Percentiles rank a stretch among this genome's conserved stretches.
Conservation (phyloP, 2,113 vertebrate genomes). For the Dolichotis patagonum region DNA sequence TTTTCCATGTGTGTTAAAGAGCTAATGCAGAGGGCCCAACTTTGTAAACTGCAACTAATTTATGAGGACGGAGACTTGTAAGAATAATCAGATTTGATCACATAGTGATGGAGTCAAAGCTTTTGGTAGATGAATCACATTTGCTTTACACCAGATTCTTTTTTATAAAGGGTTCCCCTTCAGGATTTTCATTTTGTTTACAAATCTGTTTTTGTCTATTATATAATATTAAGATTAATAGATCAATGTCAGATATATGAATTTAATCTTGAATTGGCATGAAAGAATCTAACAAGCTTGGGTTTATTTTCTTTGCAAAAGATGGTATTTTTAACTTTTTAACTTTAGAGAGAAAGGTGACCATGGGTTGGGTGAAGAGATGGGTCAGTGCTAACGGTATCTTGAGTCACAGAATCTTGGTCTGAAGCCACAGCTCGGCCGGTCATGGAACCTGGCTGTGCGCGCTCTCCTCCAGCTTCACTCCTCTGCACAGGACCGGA, state of each 20-base stretch:
- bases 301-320: background rate
- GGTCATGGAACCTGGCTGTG: background rate
- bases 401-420: background rate
- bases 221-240: background rate
- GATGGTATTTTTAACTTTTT: background rate
- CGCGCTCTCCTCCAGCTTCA: background rate
- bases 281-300: background rate
- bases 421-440: background rate
- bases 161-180: background rate
- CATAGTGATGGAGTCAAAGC: background rate
- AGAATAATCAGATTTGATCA: conserved; percentile 1
- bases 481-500: background rate
- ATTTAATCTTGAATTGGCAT: background rate
- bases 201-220: background rate
- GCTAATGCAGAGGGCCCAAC: background rate
- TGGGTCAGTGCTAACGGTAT: background rate
- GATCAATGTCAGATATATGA: background rate
- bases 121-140: background rate
- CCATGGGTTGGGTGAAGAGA: background rate
- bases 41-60: background rate
- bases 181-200: background rate
- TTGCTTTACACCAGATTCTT: background rate
- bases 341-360: conserved; percentile 27
- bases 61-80: conserved; percentile 12
- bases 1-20: background rate